These are phyloP conservation scores for Laterallus jamaicensis DNA, from an alignment of 2,113 vertebrate genomes.

Conservation along the genomic window DNA sequence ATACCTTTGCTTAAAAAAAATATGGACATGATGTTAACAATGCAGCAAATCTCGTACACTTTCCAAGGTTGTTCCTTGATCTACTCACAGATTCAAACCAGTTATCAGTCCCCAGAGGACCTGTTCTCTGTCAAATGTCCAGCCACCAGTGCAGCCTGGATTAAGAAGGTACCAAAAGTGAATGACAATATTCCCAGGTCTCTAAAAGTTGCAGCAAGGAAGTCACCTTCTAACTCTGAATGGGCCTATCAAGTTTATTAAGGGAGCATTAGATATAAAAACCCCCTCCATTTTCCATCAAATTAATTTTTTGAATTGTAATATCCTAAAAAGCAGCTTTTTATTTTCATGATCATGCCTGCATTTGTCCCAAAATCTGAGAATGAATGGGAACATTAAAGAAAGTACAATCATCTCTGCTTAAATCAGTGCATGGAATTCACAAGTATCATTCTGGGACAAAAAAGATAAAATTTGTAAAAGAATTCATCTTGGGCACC, in stretches of 20 bases:
- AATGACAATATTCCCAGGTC: not conserved
- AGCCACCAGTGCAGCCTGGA: not conserved
- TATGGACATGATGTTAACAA: not conserved
- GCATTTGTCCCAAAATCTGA: constrained; percentile 32
- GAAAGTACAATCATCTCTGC: not conserved
- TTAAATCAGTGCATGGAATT: constrained; percentile 40
- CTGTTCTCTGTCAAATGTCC: not conserved
- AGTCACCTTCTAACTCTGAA: constrained; percentile 21
- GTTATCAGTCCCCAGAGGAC: not conserved
- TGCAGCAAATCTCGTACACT: not conserved
- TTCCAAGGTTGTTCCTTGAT: not conserved
- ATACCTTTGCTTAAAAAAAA: not conserved
- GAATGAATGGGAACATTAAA: constrained; percentile 31
- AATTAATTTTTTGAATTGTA: constrained; percentile 33
- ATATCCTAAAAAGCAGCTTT: not conserved
- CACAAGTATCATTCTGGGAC: constrained; percentile 43
- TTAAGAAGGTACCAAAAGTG: not conserved
- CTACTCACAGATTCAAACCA: not conserved
- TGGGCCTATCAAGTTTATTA: not conserved
- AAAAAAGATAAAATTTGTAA: constrained; percentile 52
- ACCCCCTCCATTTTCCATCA: not conserved
- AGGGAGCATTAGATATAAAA: not conserved
- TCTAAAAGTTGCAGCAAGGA: constrained; percentile 3
- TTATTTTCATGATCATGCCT: constrained; percentile 42
- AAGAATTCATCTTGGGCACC: constrained; percentile 18